Base-by-base conservation (phyloP, 1,140 invertebrate genomes). In the Habropoda laboriosa region DNA sequence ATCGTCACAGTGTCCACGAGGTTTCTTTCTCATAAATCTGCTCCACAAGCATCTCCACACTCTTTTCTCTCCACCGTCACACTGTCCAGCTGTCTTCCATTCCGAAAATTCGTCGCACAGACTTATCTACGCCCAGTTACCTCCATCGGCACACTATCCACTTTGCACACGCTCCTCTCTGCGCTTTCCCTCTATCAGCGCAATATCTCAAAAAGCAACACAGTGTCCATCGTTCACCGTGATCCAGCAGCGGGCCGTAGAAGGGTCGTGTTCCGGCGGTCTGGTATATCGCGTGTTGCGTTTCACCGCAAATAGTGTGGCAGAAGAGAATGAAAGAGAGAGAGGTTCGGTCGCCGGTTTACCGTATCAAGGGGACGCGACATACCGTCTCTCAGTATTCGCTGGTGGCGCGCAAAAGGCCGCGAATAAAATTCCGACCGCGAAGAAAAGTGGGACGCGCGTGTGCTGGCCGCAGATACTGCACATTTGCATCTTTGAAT, bases 401-500 rank as follows among this genome's bases (percentile, higher is more conserved):
- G 55, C 30, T 32, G 55, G n/a, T n/a, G 60, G 38, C 24, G 63
- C 32, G 51, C 32, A 57, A 75, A 68, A 75, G 63, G 47, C 47
- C 61, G 53, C 72, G 72, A 67, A 67, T 49, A 74, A 80, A 74
- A 76, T 74, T 66, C 61, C 72, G 79, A 53, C 61, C 73, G 63
- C 72, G 73, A 70, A 66, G 79, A 80, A 80, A 80, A 75, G 73
- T 66, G 64, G 40, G 73, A 77, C 79, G 49, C 40, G 32, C 53
- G 68, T 30, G 49, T 45, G 21, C 35, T 47, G 45, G 27, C 49
- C 76, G 55, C 63, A 79, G 80, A 79, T 79, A 81, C 60, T 79
- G 49, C 80, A 63, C 76, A 79, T 81, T 81, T 72, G 76, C 76
- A 79, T 79, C 80, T 79, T 51, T 61, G 67, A 72, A 81, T 66